Conservation (phyloP, 2,113 vertebrate genomes). For the Asarcornis scutulata region DNA sequence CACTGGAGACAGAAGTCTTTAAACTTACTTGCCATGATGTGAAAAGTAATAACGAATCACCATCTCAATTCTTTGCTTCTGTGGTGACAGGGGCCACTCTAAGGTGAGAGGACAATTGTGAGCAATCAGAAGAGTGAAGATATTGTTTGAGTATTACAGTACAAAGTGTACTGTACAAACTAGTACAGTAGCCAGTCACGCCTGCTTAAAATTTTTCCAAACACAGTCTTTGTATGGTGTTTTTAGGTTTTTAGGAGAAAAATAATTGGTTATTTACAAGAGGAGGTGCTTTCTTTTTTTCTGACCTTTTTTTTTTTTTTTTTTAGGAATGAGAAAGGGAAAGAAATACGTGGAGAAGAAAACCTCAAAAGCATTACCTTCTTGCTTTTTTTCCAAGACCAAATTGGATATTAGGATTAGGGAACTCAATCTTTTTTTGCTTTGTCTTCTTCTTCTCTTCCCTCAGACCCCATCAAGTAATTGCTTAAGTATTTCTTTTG, state of each 20-base stretch:
- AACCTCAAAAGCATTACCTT: neutral
- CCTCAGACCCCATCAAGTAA: neutral
- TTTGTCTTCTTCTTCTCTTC: neutral
- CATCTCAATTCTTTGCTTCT: neutral
- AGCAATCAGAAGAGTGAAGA: neutral
- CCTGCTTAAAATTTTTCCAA: neutral
- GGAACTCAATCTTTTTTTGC: neutral
- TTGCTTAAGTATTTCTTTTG: neutral
- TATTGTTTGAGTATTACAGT: neutral
- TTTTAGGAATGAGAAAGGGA: neutral
- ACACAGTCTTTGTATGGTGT: neutral
- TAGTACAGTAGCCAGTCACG: neutral
- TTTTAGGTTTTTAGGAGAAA: neutral
- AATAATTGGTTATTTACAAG: neutral
- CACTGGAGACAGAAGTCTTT: neutral
- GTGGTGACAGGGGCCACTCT: neutral
- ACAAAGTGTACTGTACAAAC: neutral
- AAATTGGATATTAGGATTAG: neutral
- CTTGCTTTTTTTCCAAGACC: neutral
- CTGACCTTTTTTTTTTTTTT: neutral
- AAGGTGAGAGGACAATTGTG: neutral
- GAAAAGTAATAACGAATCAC: neutral
- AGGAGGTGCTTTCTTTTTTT: neutral
- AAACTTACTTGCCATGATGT: neutral
- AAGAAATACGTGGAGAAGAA: neutral